These are phyloP conservation scores for Steatornis caripensis DNA, from an alignment of 2,113 vertebrate species.

Conservation along the genomic window DNA sequence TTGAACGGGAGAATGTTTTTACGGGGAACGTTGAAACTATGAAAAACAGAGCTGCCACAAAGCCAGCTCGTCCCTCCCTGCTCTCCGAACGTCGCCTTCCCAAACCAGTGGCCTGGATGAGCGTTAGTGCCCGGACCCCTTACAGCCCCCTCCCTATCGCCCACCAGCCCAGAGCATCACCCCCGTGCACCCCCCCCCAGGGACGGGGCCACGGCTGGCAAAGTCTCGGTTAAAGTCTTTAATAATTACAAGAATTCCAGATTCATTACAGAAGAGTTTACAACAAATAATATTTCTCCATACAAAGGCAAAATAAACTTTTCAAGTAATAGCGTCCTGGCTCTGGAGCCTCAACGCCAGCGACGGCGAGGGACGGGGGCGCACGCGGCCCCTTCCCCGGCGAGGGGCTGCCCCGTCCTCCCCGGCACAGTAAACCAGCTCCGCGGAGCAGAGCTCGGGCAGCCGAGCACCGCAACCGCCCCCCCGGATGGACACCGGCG, in stretches of 20 bases:
- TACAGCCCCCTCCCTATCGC: accelerated
- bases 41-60: not conserved
- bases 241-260: constrained; percentile 68
- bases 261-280: constrained; percentile 63
- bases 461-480: not conserved
- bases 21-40: not conserved
- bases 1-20: accelerated
- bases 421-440: not conserved
- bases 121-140: accelerated
- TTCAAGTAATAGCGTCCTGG: constrained; percentile 55
- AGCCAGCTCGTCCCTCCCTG: too few species aligned
- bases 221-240: constrained; percentile 48
- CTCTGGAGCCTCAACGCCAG: not conserved
- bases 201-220: accelerated
- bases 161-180: not conserved
- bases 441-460: accelerated
- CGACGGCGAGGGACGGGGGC: not conserved
- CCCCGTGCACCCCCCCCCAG: not conserved
- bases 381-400: not conserved
- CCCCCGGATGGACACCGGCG: accelerated
- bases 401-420: not conserved
- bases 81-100: accelerated
- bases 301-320: constrained; percentile 65
- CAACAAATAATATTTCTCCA: constrained; percentile 61
- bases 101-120: accelerated